phyloP scores from a whole-genome alignment of 2,113 vertebrate genomes.

The Rhinogobius similis region DNA sequence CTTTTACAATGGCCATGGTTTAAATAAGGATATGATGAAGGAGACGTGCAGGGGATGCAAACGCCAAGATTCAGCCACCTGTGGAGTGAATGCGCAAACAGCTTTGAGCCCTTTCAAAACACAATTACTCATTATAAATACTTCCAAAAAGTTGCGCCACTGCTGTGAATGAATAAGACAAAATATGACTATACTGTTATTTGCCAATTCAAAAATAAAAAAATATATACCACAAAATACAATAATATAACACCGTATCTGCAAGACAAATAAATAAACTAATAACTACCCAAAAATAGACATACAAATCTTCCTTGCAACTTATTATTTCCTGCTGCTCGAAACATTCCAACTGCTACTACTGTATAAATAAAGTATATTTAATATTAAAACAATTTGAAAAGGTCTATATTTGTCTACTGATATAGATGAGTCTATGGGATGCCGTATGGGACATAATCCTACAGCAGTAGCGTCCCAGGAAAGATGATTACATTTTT shows the following conservation, averaged over 20 bases:
- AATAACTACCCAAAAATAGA: no score
- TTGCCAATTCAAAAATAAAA: no score
- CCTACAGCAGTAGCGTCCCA: conserved; percentile 30
- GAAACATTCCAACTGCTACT: no score
- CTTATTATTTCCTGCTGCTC: not conserved
- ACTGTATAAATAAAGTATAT: not conserved
- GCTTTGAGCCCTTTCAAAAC: not conserved
- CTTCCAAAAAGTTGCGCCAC: not conserved
- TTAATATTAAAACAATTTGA: no score
- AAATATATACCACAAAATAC: no score
- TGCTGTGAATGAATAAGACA: not conserved
- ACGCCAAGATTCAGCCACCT: conserved; percentile 23
- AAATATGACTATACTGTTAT: no score
- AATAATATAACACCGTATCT: no score
- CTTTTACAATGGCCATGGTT: conserved; percentile 26
- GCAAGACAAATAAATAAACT: no score
- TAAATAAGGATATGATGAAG: conserved; percentile 24
- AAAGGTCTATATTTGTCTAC: not conserved
- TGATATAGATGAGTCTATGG: conserved; percentile 14
- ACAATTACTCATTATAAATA: not conserved
- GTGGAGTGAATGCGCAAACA: conserved; percentile 26
- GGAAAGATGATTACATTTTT: conserved; percentile 59
- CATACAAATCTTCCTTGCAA: not conserved
- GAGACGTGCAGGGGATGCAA: conserved; percentile 7
- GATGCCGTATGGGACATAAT: conserved; percentile 49